These are phyloP conservation scores for Chunga burmeisteri DNA, from an alignment of 2,113 vertebrate species.

Conservation along the genomic window DNA sequence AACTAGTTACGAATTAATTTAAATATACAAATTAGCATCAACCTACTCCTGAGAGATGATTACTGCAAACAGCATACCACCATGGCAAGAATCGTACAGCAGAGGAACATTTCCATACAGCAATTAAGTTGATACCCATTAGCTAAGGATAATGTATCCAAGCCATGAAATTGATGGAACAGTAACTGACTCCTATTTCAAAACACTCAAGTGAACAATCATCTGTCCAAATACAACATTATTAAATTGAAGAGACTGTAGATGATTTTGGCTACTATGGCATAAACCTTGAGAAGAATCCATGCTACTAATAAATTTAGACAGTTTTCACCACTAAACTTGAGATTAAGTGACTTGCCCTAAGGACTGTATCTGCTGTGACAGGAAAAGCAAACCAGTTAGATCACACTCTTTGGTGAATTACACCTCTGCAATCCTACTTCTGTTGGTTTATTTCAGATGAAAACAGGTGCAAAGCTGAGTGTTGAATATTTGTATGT, in stretches of 20 bases:
- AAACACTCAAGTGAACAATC: not conserved
- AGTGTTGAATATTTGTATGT: not conserved
- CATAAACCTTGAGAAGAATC: not conserved
- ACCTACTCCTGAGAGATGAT: not conserved
- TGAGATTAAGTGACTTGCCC: not conserved
- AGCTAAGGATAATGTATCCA: not conserved
- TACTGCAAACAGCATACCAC: not conserved
- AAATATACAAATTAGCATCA: slow-evolving; percentile 51
- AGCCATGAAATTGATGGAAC: not conserved
- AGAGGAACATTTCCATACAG: not conserved
- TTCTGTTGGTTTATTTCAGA: not conserved
- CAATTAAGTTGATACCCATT: not conserved
- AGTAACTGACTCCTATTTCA: not conserved
- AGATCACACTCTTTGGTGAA: not conserved
- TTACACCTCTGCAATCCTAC: not conserved
- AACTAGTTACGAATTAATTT: slow-evolving; percentile 60
- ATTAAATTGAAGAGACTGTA: not conserved
- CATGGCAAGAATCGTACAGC: not conserved
- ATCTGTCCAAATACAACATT: not conserved
- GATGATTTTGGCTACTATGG: not conserved
- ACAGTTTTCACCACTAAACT: not conserved
- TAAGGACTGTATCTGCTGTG: not conserved
- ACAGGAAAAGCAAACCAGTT: not conserved
- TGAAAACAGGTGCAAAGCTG: not conserved
- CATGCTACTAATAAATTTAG: not conserved